Evolutionary conservation across 1,140 invertebrate species (phyloP).

Genomic region (Brachystomella parvula): DNA sequence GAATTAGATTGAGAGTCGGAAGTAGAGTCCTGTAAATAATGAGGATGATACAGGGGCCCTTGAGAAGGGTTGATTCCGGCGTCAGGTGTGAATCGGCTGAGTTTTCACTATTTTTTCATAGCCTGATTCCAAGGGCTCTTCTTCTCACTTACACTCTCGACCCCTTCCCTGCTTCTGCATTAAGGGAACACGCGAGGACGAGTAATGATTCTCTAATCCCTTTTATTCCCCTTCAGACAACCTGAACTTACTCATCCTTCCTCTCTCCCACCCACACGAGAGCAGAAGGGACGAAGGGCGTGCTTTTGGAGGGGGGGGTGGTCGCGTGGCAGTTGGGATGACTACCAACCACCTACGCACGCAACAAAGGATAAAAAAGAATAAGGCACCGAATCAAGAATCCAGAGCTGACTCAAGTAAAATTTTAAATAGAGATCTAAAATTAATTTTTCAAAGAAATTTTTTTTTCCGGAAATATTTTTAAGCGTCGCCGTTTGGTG

Average conservation of each 20-base stretch:
- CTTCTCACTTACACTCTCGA: neutral
- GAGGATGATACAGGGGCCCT: too few relatives aligned
- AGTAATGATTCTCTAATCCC: conserved; percentile 4
- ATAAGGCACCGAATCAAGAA: too few relatives aligned
- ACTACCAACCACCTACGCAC: too few relatives aligned
- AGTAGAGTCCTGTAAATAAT: too few relatives aligned
- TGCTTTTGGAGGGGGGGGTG: neutral
- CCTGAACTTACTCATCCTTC: conserved; percentile 5
- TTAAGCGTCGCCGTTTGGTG: too few relatives aligned
- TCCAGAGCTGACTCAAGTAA: too few relatives aligned
- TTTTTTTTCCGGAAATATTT: too few relatives aligned
- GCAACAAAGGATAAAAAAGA: too few relatives aligned
- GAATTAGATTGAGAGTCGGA: too few relatives aligned
- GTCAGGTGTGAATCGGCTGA: conserved; percentile 3
- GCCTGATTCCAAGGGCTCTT: neutral
- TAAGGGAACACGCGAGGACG: conserved; percentile 3
- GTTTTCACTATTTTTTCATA: conserved; percentile 3
- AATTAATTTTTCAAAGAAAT: too few relatives aligned
- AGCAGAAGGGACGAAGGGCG: neutral
- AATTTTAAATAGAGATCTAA: too few relatives aligned
- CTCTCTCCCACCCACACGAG: neutral
- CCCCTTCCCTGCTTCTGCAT: neutral
- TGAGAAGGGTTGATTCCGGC: neutral
- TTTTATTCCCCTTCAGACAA: neutral
- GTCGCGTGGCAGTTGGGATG: too few relatives aligned